These are phyloP conservation scores for Polyodon spathula DNA, from an alignment of 2,113 vertebrate species.

Conservation along the genomic window DNA sequence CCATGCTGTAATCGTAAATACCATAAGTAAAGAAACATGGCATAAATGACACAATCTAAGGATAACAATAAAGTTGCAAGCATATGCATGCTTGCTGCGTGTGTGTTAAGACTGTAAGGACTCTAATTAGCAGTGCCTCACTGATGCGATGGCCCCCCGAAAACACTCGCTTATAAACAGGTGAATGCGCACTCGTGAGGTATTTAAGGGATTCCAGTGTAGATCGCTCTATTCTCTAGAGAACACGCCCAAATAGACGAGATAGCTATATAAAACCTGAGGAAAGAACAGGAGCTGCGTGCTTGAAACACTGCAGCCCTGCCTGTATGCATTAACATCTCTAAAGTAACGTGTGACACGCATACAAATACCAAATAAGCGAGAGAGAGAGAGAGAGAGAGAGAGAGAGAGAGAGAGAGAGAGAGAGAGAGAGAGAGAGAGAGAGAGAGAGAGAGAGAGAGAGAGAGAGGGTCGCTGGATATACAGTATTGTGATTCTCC, in stretches of 20 bases:
- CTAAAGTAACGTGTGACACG: constrained; percentile 55
- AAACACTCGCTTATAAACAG: constrained; percentile 5
- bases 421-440: too few relatives aligned
- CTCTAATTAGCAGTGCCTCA: too few relatives aligned
- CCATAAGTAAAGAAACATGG: not conserved
- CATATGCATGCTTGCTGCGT: too few relatives aligned
- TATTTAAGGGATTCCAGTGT: constrained; percentile 17
- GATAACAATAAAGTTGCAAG: too few relatives aligned
- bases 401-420: constrained; percentile 9
- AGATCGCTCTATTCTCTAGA: constrained; percentile 42
- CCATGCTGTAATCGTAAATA: constrained; percentile 1
- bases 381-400: constrained; percentile 19
- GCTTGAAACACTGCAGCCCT: constrained; percentile 36
- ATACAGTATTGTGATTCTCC: constrained; percentile 31
- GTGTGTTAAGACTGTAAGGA: too few relatives aligned
- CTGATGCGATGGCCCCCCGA: not conserved
- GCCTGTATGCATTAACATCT: constrained; percentile 32
- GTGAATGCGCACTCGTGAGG: constrained; percentile 8
- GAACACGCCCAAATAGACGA: constrained; percentile 57
- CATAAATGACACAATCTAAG: too few relatives aligned
- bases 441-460: too few relatives aligned
- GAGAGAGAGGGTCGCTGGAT: too few relatives aligned
- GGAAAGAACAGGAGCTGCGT: constrained; percentile 45
- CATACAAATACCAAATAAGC: constrained; percentile 33
- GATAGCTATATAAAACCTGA: constrained; percentile 57